phyloP scores from a whole-genome alignment of 2,888 invertebrate genomes.

The Chloroclysta siterata region DNA sequence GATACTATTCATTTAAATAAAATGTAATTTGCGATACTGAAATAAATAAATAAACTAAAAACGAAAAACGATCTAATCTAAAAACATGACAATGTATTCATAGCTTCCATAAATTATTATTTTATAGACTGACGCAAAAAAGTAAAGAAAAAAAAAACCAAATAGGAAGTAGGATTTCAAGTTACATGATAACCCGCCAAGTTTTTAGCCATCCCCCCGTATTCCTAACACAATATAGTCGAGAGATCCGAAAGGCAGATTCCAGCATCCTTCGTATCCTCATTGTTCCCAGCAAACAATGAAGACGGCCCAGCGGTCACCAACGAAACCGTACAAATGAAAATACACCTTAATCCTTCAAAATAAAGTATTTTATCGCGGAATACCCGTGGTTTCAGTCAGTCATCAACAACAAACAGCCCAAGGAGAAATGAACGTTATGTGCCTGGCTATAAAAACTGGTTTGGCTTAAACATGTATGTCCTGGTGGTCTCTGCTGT shows the following conservation, averaged over 20 bases:
- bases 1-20: too few species aligned
- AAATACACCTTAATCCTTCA: constrained; percentile 21
- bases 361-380: constrained; percentile 24
- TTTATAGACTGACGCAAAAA: too few species aligned
- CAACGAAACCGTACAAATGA: constrained; percentile 13
- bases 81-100: too few species aligned
- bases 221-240: constrained; percentile 53
- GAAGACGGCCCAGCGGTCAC: constrained; percentile 50
- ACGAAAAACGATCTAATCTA: too few species aligned
- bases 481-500: constrained; percentile 19
- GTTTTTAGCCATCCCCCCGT: constrained; percentile 42
- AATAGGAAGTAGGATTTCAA: neutral
- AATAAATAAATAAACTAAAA: too few species aligned
- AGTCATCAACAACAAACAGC: constrained; percentile 8
- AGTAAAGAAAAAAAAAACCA: neutral
- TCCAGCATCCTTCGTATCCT: constrained; percentile 57
- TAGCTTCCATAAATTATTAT: too few species aligned
- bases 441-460: neutral
- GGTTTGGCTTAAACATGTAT: constrained; percentile 1
- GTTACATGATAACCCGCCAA: constrained; percentile 23
- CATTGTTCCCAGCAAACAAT: constrained; percentile 68
- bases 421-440: constrained; percentile 9
- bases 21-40: too few species aligned
- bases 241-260: constrained; percentile 67
- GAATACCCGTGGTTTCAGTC: constrained; percentile 2